Percentiles rank a stretch among this genome's conserved stretches.
Conservation (phyloP, 1,140 invertebrate genomes). For the Bombus polaris region DNA sequence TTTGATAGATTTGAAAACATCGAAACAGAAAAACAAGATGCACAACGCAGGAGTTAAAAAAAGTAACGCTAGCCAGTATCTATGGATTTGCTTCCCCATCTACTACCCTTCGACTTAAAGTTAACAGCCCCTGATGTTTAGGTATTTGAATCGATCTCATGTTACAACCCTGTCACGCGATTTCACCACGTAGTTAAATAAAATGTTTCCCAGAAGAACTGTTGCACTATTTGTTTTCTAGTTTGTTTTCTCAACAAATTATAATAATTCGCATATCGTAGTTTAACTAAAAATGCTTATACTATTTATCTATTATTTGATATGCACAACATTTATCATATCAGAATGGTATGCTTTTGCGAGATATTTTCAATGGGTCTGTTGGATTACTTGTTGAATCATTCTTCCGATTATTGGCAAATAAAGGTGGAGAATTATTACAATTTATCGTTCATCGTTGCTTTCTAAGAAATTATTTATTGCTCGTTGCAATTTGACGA, state of each 20-base stretch:
- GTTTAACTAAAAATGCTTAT: no score
- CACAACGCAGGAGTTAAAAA: background rate
- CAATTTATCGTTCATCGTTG: background rate
- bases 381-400: no score
- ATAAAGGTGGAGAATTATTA: background rate
- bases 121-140: conserved; percentile 35
- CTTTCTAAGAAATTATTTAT: background rate
- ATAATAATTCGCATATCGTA: background rate
- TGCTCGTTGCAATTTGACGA: background rate
- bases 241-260: background rate
- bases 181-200: background rate
- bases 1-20: no score
- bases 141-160: conserved; percentile 38
- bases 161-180: conserved; percentile 43
- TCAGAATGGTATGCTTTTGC: no score
- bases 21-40: background rate
- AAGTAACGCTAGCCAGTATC: background rate
- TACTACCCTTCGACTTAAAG: conserved; percentile 16
- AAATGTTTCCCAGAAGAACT: background rate
- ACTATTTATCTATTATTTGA: no score
- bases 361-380: no score
- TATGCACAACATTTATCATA: no score
- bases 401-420: background rate
- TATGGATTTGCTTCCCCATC: conserved; percentile 4
- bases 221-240: background rate